phyloP scores from a whole-genome alignment of 2,888 invertebrate genomes.

The Schizotus pectinicornis region DNA sequence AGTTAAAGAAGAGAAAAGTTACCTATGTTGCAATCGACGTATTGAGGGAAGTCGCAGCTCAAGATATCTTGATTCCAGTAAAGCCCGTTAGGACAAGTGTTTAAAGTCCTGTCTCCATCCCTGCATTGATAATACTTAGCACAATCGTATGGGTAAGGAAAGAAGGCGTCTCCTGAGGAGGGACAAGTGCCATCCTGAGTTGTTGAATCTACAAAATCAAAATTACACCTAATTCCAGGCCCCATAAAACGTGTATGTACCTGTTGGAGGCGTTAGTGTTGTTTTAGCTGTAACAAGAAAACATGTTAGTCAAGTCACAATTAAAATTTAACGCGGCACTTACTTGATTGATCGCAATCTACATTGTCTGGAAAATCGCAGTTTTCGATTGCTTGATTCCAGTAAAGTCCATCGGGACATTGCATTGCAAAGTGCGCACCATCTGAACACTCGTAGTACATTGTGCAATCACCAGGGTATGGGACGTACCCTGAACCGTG shows the following conservation, averaged over 20 bases:
- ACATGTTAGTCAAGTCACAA: neutral
- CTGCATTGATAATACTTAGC: slow-evolving; percentile 9
- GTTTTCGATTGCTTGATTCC: slow-evolving; percentile 12
- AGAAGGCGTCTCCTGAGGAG: neutral
- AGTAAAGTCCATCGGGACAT: slow-evolving; percentile 7
- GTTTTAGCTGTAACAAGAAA: neutral
- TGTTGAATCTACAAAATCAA: too few species aligned
- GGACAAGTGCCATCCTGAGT: too few species aligned
- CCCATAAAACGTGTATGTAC: neutral
- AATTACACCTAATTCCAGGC: too few species aligned
- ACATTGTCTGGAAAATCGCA: slow-evolving; percentile 16
- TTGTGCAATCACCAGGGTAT: slow-evolving; percentile 9
- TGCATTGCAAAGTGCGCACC: neutral
- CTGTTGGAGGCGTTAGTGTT: neutral
- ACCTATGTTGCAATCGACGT: neutral
- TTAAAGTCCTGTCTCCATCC: neutral
- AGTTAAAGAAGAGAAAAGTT: too few species aligned
- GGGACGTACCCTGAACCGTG: neutral
- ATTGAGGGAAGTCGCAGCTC: slow-evolving; percentile 10
- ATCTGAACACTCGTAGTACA: slow-evolving; percentile 14
- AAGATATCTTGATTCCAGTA: slow-evolving; percentile 2
- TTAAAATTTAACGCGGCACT: neutral
- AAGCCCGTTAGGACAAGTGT: slow-evolving; percentile 1
- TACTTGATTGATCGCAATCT: neutral
- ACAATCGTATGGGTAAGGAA: slow-evolving; percentile 11